phyloP scores from a whole-genome alignment of 2,113 vertebrate genomes.

The Benitochromis conjunctus region DNA sequence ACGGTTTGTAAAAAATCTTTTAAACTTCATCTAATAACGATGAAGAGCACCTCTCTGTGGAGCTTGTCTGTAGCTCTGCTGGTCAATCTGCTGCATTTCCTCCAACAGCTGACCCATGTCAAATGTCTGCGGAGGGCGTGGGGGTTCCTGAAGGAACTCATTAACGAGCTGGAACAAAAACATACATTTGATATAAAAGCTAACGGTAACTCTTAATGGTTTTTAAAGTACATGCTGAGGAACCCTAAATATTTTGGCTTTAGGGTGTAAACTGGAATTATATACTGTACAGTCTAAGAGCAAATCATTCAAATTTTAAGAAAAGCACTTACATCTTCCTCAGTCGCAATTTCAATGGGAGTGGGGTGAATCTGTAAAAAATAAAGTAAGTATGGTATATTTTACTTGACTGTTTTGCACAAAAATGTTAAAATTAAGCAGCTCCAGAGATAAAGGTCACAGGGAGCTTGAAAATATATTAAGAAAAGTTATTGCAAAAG shows the following conservation, averaged over 20 bases:
- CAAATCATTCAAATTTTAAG: background rate
- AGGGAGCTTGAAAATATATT: background rate
- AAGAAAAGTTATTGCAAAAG: background rate
- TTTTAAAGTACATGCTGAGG: background rate
- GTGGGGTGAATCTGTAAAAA: slow-evolving; percentile 82
- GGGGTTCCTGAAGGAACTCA: slow-evolving; percentile 90
- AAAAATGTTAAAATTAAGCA: background rate
- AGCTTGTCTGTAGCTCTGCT: slow-evolving; percentile 90
- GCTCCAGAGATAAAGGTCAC: background rate
- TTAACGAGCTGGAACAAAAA: slow-evolving; percentile 81
- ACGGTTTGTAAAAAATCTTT: background rate
- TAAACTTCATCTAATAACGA: background rate
- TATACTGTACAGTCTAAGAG: background rate
- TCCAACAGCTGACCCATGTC: slow-evolving; percentile 97
- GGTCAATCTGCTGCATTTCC: slow-evolving; percentile 98
- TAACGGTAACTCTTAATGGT: background rate
- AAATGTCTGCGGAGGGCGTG: slow-evolving; percentile 89
- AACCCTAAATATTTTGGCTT: background rate
- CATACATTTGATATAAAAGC: background rate
- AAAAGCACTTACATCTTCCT: slow-evolving; percentile 84
- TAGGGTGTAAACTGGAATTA: background rate
- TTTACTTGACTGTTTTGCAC: background rate
- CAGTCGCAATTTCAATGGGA: slow-evolving; percentile 86
- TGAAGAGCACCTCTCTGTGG: slow-evolving; percentile 86
- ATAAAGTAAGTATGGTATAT: background rate